Conservation (phyloP, 2,797 vertebrate species). For the Anomalospiza imberbis region DNA sequence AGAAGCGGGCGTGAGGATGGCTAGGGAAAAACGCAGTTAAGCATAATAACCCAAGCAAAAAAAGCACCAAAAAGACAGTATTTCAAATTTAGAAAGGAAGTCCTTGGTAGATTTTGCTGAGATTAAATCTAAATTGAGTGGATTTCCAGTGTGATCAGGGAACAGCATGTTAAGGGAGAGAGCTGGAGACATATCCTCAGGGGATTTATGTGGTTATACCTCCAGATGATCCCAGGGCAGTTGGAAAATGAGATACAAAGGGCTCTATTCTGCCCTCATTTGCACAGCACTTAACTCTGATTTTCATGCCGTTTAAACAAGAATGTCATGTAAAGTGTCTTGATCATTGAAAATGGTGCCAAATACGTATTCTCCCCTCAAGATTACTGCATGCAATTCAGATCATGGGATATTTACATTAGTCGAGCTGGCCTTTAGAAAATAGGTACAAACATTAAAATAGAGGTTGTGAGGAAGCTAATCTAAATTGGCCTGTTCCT, state of each 20-base stretch:
- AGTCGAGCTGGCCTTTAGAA: neutral
- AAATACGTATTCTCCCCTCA: neutral
- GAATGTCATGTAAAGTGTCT: constrained; percentile 12
- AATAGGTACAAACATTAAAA: constrained; percentile 7
- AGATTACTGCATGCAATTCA: neutral
- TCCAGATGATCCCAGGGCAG: constrained; percentile 38
- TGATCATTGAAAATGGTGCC: constrained; percentile 6
- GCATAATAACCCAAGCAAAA: neutral
- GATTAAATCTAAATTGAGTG: constrained; percentile 32
- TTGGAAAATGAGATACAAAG: constrained; percentile 54
- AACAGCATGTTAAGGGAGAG: neutral
- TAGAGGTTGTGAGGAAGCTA: neutral
- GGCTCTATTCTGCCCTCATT: constrained; percentile 49
- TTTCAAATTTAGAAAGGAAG: constrained; percentile 22
- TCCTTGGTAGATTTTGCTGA: neutral
- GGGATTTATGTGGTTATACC: constrained; percentile 46
- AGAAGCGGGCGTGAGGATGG: neutral
- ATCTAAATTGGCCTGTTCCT: neutral
- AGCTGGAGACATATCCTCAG: neutral
- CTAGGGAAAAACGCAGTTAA: neutral
- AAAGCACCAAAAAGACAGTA: neutral
- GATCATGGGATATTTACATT: constrained; percentile 27
- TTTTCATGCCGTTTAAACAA: constrained; percentile 40
- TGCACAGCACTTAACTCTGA: constrained; percentile 38
- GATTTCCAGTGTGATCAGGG: constrained; percentile 24